Percentiles rank a stretch among this genome's conserved stretches.
phyloP scores from a whole-genome alignment of 2,113 vertebrate genomes.

The Turnix velox region DNA sequence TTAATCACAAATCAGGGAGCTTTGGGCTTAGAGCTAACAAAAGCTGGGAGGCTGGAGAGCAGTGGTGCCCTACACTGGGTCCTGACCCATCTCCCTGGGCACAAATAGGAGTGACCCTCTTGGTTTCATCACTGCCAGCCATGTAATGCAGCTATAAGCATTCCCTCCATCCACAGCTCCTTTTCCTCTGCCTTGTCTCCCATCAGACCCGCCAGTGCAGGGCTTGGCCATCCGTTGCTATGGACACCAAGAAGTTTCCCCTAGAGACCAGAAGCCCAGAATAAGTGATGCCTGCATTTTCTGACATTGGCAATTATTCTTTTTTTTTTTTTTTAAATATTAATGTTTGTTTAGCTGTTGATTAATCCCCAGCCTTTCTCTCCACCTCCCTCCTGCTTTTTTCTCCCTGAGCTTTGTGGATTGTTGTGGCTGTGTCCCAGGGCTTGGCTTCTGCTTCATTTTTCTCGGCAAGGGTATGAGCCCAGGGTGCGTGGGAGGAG shows the following conservation, averaged over 20 bases:
- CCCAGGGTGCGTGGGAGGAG: background rate
- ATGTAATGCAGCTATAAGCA: background rate
- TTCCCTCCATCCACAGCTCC: background rate
- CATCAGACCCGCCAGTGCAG: background rate
- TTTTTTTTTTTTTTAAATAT: background rate
- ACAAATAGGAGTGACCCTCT: background rate
- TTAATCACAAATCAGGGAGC: background rate
- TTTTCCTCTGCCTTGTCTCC: background rate
- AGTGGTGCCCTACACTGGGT: background rate
- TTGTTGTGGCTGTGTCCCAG: background rate
- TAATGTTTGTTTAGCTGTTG: background rate
- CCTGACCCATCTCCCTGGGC: background rate
- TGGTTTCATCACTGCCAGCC: background rate
- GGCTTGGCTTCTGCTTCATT: background rate
- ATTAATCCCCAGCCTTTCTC: background rate
- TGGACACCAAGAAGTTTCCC: slow-evolving; percentile 62
- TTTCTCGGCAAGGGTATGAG: background rate
- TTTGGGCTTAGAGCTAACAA: background rate
- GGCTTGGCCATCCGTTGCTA: slow-evolving; percentile 53
- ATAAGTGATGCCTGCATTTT: slow-evolving; percentile 25
- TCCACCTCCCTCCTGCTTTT: background rate
- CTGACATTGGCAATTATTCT: background rate
- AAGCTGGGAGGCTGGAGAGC: background rate
- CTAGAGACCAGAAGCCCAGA: slow-evolving; percentile 21
- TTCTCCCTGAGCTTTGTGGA: background rate